Evolutionary conservation across 2,888 invertebrate species (phyloP).

Genomic region (Sarcophaga carnaria): DNA sequence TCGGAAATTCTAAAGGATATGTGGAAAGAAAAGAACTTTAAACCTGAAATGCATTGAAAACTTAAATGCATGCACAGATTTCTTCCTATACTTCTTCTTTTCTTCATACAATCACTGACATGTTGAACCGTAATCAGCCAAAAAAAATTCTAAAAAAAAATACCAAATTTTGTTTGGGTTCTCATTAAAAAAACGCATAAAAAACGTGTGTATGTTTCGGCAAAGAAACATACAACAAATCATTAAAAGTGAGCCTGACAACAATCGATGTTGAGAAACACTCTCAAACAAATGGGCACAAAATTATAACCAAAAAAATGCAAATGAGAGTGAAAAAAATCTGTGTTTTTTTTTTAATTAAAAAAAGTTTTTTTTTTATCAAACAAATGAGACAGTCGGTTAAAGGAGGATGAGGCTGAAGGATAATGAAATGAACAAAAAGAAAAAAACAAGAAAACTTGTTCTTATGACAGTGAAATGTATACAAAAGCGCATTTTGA

Average conservation of each 20-base stretch:
- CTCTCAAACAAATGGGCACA: not conserved
- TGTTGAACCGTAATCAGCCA: constrained; percentile 51
- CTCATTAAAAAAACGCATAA: constrained; percentile 49
- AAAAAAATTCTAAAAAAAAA: constrained; percentile 21
- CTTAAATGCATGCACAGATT: constrained; percentile 50
- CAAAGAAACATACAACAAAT: constrained; percentile 35
- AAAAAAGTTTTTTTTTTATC: constrained; percentile 34
- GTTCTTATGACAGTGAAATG: constrained; percentile 47
- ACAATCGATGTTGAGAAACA: not conserved
- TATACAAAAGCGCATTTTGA: constrained; percentile 49
- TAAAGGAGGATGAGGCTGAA: constrained; percentile 62
- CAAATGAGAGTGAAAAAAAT: constrained; percentile 50
- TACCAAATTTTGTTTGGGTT: constrained; percentile 7
- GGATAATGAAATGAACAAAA: constrained; percentile 39
- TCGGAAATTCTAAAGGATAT: constrained; percentile 58
- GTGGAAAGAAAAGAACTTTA: not conserved
- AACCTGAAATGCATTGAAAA: constrained; percentile 56
- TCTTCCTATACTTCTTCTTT: not conserved
- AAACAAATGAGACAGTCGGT: constrained; percentile 63
- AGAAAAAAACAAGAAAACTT: constrained; percentile 27
- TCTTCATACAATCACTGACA: constrained; percentile 15
- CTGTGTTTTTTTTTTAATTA: constrained; percentile 55
- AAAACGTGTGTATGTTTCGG: constrained; percentile 6
- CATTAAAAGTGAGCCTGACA: constrained; percentile 38
- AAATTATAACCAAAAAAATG: constrained; percentile 57